Conservation (phyloP, 2,113 vertebrate genomes). For the Dromas ardeola region DNA sequence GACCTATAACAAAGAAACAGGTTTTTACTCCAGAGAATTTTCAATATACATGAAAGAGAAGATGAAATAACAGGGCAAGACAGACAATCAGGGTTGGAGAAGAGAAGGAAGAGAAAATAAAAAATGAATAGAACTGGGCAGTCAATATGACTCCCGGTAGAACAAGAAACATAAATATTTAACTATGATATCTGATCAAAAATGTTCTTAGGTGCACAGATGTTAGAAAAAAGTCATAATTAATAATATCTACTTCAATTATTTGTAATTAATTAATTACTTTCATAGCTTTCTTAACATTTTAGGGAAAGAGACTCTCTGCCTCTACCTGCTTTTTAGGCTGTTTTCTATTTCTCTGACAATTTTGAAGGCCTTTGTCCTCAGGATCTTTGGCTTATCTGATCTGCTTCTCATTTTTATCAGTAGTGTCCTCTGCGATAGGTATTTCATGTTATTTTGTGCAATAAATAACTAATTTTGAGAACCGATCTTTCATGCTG, state of each 20-base stretch:
- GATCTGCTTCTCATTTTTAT: background rate
- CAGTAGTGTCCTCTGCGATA: background rate
- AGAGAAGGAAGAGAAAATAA: background rate
- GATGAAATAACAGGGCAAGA: constrained; percentile 10
- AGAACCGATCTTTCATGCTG: background rate
- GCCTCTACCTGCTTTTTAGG: background rate
- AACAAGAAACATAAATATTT: background rate
- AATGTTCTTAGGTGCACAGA: background rate
- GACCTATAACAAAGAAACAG: constrained; percentile 9
- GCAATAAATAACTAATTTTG: background rate
- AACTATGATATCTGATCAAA: background rate
- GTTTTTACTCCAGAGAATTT: constrained; percentile 21
- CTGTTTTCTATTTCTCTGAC: background rate
- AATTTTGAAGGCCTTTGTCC: background rate
- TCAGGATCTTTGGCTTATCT: background rate
- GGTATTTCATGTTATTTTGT: background rate
- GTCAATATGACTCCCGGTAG: background rate
- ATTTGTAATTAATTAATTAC: background rate
- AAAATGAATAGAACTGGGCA: background rate
- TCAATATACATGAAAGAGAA: constrained; percentile 14
- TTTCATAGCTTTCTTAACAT: background rate
- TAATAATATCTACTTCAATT: background rate
- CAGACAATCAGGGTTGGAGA: background rate
- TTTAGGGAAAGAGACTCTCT: background rate
- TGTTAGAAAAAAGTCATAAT: background rate